Base-by-base conservation (phyloP, 1,140 invertebrate genomes). In the Leptinotarsa lineolata region DNA sequence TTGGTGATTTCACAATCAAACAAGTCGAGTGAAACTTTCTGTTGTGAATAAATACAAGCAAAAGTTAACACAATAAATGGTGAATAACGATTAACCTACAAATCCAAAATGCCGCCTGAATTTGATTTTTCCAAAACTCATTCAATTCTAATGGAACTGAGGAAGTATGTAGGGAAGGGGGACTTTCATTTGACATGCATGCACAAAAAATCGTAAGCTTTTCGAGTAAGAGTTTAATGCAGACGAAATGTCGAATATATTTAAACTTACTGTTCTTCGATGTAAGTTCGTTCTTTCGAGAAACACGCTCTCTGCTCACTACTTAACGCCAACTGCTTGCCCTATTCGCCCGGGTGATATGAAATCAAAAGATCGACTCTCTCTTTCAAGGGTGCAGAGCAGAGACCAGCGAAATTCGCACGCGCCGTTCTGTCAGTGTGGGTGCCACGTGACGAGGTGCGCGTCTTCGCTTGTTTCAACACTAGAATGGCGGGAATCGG, bases 401-500 rank as follows among this genome's bases (percentile, higher is more conserved):
- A 54, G 48, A 54, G 48, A 54, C 48, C 15, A 59, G 21, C 46
- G 68, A 54, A 54, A 58, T 70, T 78, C 76, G 76, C 76, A 78
- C 78, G 78, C 78, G 78, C 76, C 73, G 66, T 74, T 67, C 71
- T 69, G 75, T 74, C 73, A 70, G 73, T 60, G 69, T 69, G 63
- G 69, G 72, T 70, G 63, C 72, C 79, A 80, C 80, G 80, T 80
- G 80, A 81, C 78, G 76, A 68, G 74, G 76, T 79, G 80, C 79
- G 80, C 80, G 80, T 66, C 80, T 66, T 66, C 64, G 64, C 64
- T 66, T 66, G 48, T 54, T 66, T 66, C 48, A 76, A 74, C 70
- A 67, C 76, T 74, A 77, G 80, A 81, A 80, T 81, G 80, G 80
- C 80, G 80, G 80, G 80, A 81, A 81, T 77, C 77, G 79, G 74